A percentile compares a stretch with the other conserved stretches of the same genome.
phyloP scores from a whole-genome alignment of 1,140 invertebrate species.

The Zaprionus gabonicus region DNA sequence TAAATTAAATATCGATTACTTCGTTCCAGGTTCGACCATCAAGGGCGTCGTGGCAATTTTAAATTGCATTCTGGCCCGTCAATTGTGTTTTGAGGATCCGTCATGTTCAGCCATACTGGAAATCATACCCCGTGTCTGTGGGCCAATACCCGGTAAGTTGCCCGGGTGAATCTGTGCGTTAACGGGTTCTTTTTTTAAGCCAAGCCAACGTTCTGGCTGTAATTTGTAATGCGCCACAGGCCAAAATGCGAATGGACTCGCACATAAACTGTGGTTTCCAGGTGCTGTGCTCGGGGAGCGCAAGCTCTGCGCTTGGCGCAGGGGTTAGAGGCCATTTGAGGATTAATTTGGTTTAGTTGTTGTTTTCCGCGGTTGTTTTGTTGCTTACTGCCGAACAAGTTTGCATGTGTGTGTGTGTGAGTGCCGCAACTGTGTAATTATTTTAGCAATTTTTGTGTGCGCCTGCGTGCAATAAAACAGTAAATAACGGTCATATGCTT shows the following conservation, averaged over 20 bases:
- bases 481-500: slow-evolving; percentile 77
- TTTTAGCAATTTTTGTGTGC: slow-evolving; percentile 74
- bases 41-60: slow-evolving; percentile 91
- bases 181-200: slow-evolving; percentile 3
- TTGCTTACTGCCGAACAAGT: slow-evolving; percentile 11
- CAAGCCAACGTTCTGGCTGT: slow-evolving; percentile 15
- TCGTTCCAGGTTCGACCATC: slow-evolving; percentile 88
- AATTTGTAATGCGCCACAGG: slow-evolving; percentile 31
- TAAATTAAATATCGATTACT: neutral
- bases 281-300: slow-evolving; percentile 52
- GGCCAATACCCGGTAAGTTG: slow-evolving; percentile 92
- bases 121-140: slow-evolving; percentile 94
- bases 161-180: slow-evolving; percentile 12
- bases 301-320: slow-evolving; percentile 12
- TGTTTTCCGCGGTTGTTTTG: slow-evolving; percentile 46
- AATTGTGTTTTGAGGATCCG: slow-evolving; percentile 93
- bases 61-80: slow-evolving; percentile 93
- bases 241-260: slow-evolving; percentile 14
- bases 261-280: slow-evolving; percentile 44
- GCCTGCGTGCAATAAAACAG: slow-evolving; percentile 76
- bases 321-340: slow-evolving; percentile 67
- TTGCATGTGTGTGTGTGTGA: slow-evolving; percentile 15
- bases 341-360: slow-evolving; percentile 69
- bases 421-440: slow-evolving; percentile 75
- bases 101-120: slow-evolving; percentile 94